Evolutionary conservation across 1,140 invertebrate species (phyloP).

Genomic region (Euwallacea fornicatus): DNA sequence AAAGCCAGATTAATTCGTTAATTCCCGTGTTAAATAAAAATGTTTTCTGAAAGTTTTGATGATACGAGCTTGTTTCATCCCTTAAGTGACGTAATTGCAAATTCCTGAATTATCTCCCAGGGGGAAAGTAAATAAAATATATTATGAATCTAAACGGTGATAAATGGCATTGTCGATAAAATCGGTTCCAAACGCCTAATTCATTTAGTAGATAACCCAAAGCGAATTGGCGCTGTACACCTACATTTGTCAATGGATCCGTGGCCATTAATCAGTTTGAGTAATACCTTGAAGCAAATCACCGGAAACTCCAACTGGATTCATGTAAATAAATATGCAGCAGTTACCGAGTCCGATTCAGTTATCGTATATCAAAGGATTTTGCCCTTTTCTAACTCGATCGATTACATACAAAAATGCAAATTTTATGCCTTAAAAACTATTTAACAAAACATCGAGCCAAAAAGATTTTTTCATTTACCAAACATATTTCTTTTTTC

Average conservation of each 20-base stretch:
- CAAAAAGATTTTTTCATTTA: too few relatives aligned
- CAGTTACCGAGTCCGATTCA: slow-evolving; percentile 5
- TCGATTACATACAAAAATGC: not conserved
- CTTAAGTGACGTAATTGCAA: too few relatives aligned
- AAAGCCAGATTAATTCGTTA: too few relatives aligned
- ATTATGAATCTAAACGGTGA: slow-evolving; percentile 16
- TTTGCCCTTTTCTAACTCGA: not conserved
- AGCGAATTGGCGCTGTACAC: slow-evolving; percentile 39
- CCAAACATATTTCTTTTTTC: too few relatives aligned
- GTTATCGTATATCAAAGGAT: slow-evolving; percentile 23
- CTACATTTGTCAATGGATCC: slow-evolving; percentile 40
- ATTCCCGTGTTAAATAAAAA: too few relatives aligned
- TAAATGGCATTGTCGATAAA: slow-evolving; percentile 34
- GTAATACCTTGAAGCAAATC: slow-evolving; percentile 35
- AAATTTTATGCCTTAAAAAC: not conserved
- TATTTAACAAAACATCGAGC: too few relatives aligned
- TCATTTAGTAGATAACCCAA: slow-evolving; percentile 40
- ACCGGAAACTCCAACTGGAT: slow-evolving; percentile 18
- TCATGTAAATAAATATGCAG: slow-evolving; percentile 37
- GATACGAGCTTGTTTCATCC: too few relatives aligned
- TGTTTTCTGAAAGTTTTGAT: too few relatives aligned
- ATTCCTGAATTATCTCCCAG: too few relatives aligned
- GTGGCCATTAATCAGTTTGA: slow-evolving; percentile 39
- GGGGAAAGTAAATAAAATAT: too few relatives aligned
- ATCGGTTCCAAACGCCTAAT: slow-evolving; percentile 39